Conservation (phyloP, 2,113 vertebrate species). For the Indri indri region DNA sequence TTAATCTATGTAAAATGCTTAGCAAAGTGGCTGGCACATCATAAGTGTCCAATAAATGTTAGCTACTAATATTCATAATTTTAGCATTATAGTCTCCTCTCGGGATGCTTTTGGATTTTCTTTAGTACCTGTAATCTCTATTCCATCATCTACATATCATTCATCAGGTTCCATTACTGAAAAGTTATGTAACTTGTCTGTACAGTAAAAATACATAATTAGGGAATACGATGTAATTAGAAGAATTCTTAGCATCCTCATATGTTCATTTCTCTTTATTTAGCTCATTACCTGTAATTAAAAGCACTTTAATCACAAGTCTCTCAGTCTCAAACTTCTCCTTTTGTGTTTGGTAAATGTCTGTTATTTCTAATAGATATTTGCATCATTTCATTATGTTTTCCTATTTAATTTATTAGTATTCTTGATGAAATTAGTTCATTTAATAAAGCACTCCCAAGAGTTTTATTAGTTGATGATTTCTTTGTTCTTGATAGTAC, state of each 20-base stretch:
- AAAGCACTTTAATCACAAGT: conserved; percentile 51
- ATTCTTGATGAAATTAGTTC: conserved; percentile 27
- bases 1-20: neutral
- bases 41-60: neutral
- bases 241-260: neutral
- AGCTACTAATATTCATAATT: neutral
- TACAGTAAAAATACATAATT: neutral
- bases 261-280: conserved; percentile 55
- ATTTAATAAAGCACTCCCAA: conserved; percentile 20
- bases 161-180: neutral
- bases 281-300: conserved; percentile 58
- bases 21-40: neutral
- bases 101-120: neutral
- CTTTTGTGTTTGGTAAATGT: conserved; percentile 50
- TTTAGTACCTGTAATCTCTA: neutral
- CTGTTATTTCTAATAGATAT: conserved; percentile 48
- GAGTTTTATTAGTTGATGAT: conserved; percentile 60
- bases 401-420: conserved; percentile 20
- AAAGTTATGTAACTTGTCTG: neutral
- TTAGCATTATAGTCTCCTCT: neutral
- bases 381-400: conserved; percentile 46
- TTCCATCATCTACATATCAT: neutral
- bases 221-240: neutral
- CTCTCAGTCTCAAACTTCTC: conserved; percentile 55
- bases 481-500: conserved; percentile 78